Base-by-base conservation (phyloP, 2,888 invertebrate genomes). In the Clanis bilineata region DNA sequence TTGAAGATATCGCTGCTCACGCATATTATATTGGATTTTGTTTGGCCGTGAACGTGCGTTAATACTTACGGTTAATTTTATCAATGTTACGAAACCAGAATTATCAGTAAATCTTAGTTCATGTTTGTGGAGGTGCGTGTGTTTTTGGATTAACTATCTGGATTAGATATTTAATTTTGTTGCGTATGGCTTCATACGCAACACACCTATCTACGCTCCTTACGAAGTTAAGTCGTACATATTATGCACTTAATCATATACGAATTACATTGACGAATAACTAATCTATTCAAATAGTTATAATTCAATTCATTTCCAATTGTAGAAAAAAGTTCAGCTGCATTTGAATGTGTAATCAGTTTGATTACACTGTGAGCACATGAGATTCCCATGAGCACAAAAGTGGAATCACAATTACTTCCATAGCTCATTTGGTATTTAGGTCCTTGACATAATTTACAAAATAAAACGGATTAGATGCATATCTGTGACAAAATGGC, bases 391-490 rank as follows among this genome's bases (percentile, higher is more conserved):
- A 86, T 84, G 83, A 39, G 55, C 61, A 66, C 63, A 70, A 64
- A 63, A 59, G 47, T 45, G 28, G 36, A 22, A 55, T 55, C 61
- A 59, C 58, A 60, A 59, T 58, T 56, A 56, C 28, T 45, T 64
- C 62, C 69, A 58, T 66, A 66, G 18, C 51, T 66, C 58, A 57
- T 65, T 64, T 68, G 62, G 70, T 68, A 66, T 73, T 65, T 44
- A 62, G 58, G 73, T 70, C 88, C 89, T 86, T 89, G 88, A 81
- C 88, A 83, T 71, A 78, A 77, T 82, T 83, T 70, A 59, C 69
- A 67, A 71, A 66, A 72, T 73, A 73, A 76, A 76, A 73, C 68
- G 72, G 73, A 79, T 79, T 77, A 77, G 73, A 77, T 78, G 77
- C 77, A 76, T 77, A 78, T 77, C 77, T 75, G 71, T 77, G 72